Evolutionary conservation across 2,797 vertebrate genomes (phyloP), one percentile per base, ranked within the genome.

Genomic region (Bradypodion ventrale): DNA sequence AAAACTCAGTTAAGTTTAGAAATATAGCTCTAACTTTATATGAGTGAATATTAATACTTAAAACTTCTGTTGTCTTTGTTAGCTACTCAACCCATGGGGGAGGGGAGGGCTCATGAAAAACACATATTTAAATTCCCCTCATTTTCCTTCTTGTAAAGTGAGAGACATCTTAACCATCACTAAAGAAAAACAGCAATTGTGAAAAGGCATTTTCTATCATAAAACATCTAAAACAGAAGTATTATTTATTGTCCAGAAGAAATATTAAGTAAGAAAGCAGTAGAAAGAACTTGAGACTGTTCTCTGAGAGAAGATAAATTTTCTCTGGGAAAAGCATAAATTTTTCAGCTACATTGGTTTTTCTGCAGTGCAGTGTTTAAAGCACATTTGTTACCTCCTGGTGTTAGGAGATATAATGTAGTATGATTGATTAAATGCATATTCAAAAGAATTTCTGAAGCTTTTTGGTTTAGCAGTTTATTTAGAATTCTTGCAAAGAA

Each of bases 101-200:
- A 79, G 7, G 63, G 75, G 74, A 85, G 79, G 6, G 59, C 82
- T 78, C 9, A 66, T 15, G 29, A 1, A 82, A 63, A 66, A 5
- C 75, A 29, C 8, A 52, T 35, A 76, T 86, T 79, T 40, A n/a
- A 70, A 68, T 74, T 19, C 15, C 1, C 62, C 73, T 21, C 29
- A 23, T 60, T 52, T 60, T 60, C n/a, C 82, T 91, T 83, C 52
- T 72, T 74, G 35, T 70, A 37, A 85, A 60, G 6, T 74, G 42
- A 73, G 56, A 79, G 56, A 42, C 8, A 44, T 8, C 68, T 75
- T 75, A 63, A 73, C 25, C 46, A 52, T 40, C 35, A 72, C 9
- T 59, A 40, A 56, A 27, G 52, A 68, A 80, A 80, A 75, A 82
- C n/a, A 59, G 29, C 7, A 66, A 52, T 60, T 5, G 9, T 84